phyloP scores from a whole-genome alignment of 92 coral and sea anemone species.

The Palythoa grandiflora region DNA sequence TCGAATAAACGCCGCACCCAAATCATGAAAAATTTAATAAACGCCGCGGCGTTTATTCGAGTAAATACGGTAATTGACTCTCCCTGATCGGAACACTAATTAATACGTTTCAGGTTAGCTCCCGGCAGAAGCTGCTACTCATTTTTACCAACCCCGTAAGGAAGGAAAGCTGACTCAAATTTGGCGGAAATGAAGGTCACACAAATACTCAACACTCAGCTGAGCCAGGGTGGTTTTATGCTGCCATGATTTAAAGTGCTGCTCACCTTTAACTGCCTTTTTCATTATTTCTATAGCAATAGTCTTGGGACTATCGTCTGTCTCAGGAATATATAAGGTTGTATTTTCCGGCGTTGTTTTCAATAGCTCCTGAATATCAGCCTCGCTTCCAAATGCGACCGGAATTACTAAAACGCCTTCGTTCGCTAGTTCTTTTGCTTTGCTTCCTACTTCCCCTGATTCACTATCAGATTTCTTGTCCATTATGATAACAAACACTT shows the following conservation, averaged over 20 bases:
- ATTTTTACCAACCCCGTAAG: no score
- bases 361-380: slow-evolving; percentile 71
- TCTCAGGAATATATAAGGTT: slow-evolving; percentile 65
- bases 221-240: neutral
- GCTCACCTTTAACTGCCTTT: slow-evolving; percentile 65
- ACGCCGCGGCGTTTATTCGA: no score
- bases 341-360: slow-evolving; percentile 62
- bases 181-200: no score
- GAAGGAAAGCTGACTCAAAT: no score
- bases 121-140: no score
- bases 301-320: slow-evolving; percentile 51
- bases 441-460: slow-evolving; percentile 58
- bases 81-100: no score
- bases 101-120: no score
- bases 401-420: slow-evolving; percentile 78
- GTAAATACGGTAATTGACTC: no score
- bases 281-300: slow-evolving; percentile 69
- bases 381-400: slow-evolving; percentile 76
- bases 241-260: neutral
- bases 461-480: slow-evolving; percentile 77
- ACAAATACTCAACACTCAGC: no score
- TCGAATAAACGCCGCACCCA: no score
- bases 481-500: slow-evolving; percentile 79
- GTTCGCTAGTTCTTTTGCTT: slow-evolving; percentile 65
- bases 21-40: no score